These are phyloP conservation scores for Nebria salina DNA, from an alignment of 2,888 invertebrate species.

Conservation along the genomic window DNA sequence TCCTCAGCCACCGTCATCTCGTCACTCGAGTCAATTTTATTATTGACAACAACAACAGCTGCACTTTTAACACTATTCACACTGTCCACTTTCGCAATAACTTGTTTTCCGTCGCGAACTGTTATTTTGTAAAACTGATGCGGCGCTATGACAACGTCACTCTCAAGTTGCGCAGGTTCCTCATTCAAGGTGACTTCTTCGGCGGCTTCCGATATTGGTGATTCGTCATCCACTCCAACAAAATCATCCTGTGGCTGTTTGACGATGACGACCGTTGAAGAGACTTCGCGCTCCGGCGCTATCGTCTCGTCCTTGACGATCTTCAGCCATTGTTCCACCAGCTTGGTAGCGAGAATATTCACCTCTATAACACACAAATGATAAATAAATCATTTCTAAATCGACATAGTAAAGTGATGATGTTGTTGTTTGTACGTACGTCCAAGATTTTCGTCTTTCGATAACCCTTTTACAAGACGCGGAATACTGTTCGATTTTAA, in stretches of 20 bases:
- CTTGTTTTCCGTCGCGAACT: slow-evolving; percentile 77
- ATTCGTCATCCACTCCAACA: slow-evolving; percentile 15
- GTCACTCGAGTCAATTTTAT: slow-evolving; percentile 54
- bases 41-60: slow-evolving; percentile 50
- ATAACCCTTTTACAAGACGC: slow-evolving; percentile 87
- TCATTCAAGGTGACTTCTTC: slow-evolving; percentile 49
- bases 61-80: slow-evolving; percentile 46
- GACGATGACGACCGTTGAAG: slow-evolving; percentile 38
- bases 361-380: slow-evolving; percentile 68
- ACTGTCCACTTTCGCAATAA: slow-evolving; percentile 69
- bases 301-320: slow-evolving; percentile 80
- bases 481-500: slow-evolving; percentile 92
- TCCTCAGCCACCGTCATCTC: slow-evolving; percentile 32
- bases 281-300: slow-evolving; percentile 47
- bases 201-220: slow-evolving; percentile 44
- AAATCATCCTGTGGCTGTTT: slow-evolving; percentile 33
- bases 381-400: not conserved
- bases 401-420: not conserved
- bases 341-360: slow-evolving; percentile 77
- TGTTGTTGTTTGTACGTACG: slow-evolving; percentile 67
- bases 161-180: slow-evolving; percentile 48
- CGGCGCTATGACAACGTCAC: slow-evolving; percentile 50
- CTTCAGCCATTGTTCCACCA: slow-evolving; percentile 91
- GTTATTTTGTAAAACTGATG: slow-evolving; percentile 70
- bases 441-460: slow-evolving; percentile 82